Base-by-base conservation (phyloP, 2,888 invertebrate species). In the Sinhomidia bicolor region DNA sequence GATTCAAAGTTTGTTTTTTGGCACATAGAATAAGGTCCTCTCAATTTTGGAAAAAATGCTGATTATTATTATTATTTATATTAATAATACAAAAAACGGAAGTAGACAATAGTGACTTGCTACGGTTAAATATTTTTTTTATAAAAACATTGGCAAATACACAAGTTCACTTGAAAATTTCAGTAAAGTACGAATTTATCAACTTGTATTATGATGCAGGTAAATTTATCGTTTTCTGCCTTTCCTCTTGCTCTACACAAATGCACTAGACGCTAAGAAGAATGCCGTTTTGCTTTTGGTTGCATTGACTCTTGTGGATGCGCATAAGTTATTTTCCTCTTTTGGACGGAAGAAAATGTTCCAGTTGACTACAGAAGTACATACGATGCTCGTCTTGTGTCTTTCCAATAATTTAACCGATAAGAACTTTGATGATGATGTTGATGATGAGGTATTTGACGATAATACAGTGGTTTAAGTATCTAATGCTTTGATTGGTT, bases 381-480 rank as follows among this genome's bases (percentile, higher is more conserved):
- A n/a, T n/a, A 76, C 17, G 14, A 36, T 36, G 36, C 26, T 76
- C n/a, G n/a, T n/a, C 26, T 51, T 51, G 51, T 71, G 41, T 76
- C 51, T 60, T 80, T 80, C 80, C 80, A 80, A 62, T 44, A 65
- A 54, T 65, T 5, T 36, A 82, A 65, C 65, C 81, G 81, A 82
- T 82, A 82, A 82, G 81, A 81, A 41, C 10, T 29, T n/a, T 26
- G 36, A 51, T 74, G 71, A 41, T 41, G 74, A 57, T 26, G 36
- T 26, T 74, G 71, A 41, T 41, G 74, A 57, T 44, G 54, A 29
- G 17, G n/a, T 76, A 9, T 41, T 26, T 17, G 29, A 41, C 23
- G 44, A 47, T 57, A 51, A 7, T 17, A 17, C 26, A 7, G 29
- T 29, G 10, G 51, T 29, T 41, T 41, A 10, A 26, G 20, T 74